A percentile compares a stretch with the other conserved stretches of the same genome.
These are phyloP conservation scores for Castor canadensis DNA, from an alignment of 2,113 vertebrate species.

Conservation along the genomic window DNA sequence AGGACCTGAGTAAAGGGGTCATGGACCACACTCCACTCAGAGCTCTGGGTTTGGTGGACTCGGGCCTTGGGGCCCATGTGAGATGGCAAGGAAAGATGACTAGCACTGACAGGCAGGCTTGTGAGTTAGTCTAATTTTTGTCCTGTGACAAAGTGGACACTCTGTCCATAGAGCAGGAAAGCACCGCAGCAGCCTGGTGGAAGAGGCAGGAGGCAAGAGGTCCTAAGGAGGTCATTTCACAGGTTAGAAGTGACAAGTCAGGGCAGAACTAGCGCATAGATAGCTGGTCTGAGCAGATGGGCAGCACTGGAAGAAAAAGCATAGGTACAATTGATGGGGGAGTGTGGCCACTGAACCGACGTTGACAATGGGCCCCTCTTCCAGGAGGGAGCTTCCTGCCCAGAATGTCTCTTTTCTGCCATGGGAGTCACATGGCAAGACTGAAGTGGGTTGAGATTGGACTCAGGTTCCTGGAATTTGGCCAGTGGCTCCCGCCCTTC, in stretches of 20 bases:
- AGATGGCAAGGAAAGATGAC: background rate
- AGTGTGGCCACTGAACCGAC: accelerated
- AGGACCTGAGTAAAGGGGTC: background rate
- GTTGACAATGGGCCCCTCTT: background rate
- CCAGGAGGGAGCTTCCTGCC: background rate
- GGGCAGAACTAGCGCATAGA: background rate
- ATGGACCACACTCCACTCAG: accelerated
- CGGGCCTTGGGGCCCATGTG: background rate
- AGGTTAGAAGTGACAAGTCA: no score
- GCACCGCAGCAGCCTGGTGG: accelerated
- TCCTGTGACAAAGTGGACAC: background rate
- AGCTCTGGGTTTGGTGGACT: background rate
- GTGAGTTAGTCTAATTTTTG: background rate
- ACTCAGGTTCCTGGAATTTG: background rate
- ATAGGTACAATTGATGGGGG: accelerated
- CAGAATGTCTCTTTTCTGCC: background rate
- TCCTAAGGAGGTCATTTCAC: background rate
- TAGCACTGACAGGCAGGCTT: background rate
- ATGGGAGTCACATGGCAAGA: background rate
- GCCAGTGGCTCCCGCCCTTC: background rate
- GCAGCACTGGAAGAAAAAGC: background rate
- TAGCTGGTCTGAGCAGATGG: background rate
- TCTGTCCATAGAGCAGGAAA: background rate
- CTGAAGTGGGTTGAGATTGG: background rate
- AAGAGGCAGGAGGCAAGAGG: background rate